Evolutionary conservation across 2,888 invertebrate genomes (phyloP).

Genomic region (Metalampra italica): DNA sequence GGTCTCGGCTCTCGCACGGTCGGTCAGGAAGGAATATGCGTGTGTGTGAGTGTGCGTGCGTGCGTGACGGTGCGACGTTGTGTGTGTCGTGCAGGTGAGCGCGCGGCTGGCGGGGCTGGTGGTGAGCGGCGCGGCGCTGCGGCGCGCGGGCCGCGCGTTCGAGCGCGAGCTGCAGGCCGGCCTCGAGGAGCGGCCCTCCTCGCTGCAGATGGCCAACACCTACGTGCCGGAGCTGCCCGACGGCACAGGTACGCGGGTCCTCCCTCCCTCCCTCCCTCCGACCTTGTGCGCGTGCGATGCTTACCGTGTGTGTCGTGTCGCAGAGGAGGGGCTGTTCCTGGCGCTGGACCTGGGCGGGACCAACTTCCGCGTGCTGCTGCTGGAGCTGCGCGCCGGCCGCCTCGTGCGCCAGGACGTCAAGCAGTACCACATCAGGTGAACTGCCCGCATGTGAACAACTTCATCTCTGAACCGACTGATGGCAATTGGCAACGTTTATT

Average conservation of each 20-base stretch:
- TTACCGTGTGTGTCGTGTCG: conserved; percentile 9
- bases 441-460: no score
- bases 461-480: not conserved
- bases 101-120: conserved; percentile 40
- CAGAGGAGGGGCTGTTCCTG: conserved; percentile 85
- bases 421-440: conserved; percentile 78
- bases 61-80: not conserved
- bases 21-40: no score
- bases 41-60: no score
- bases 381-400: conserved; percentile 78
- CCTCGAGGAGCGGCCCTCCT: conserved; percentile 80
- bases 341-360: conserved; percentile 91
- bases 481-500: no score
- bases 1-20: no score
- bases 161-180: conserved; percentile 81
- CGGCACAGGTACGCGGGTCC: not conserved
- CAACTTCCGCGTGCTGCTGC: conserved; percentile 85
- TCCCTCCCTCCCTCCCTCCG: no score
- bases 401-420: conserved; percentile 80
- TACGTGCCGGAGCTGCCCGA: conserved; percentile 84
- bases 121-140: conserved; percentile 52
- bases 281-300: no score
- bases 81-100: conserved; percentile 35
- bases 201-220: conserved; percentile 87
- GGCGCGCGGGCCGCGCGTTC: conserved; percentile 78